These are phyloP conservation scores for Drosophila sulfurigaster DNA, from an alignment of 1,140 invertebrate species.

Conservation along the genomic window DNA sequence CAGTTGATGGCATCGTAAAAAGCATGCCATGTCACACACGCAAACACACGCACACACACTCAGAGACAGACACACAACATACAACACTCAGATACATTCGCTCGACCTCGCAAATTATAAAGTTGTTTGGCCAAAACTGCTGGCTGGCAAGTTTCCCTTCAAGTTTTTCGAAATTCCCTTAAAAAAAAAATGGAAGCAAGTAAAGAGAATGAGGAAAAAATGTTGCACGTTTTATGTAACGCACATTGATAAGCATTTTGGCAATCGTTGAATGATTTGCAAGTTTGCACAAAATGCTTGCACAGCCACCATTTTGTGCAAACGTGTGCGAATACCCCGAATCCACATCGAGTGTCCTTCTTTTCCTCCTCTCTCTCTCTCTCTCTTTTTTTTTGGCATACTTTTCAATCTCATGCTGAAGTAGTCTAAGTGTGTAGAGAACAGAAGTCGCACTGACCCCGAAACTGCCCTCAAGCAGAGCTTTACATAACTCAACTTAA, in stretches of 20 bases:
- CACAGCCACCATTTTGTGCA: slow-evolving; percentile 62
- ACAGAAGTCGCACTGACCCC: not conserved
- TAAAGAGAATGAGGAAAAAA: slow-evolving; percentile 6
- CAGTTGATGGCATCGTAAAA: slow-evolving; percentile 74
- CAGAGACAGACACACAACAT: slow-evolving; percentile 31
- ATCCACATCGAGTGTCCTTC: slow-evolving; percentile 2
- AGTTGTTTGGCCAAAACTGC: slow-evolving; percentile 79
- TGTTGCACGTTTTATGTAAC: slow-evolving; percentile 77
- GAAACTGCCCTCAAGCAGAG: slow-evolving; percentile 21
- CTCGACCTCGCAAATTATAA: slow-evolving; percentile 77
- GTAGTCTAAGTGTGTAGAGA: not conserved
- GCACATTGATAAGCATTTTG: slow-evolving; percentile 81
- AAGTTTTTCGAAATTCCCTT: slow-evolving; percentile 19
- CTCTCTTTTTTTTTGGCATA: slow-evolving; percentile 39
- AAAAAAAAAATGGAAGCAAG: not conserved
- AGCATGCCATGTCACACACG: slow-evolving; percentile 52
- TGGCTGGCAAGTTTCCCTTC: slow-evolving; percentile 66
- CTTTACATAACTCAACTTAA: slow-evolving; percentile 32
- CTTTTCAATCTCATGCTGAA: slow-evolving; percentile 21
- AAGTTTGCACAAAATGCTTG: slow-evolving; percentile 74
- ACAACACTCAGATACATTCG: slow-evolving; percentile 43
- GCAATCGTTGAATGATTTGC: slow-evolving; percentile 79
- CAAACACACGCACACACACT: slow-evolving; percentile 21
- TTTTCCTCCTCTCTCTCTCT: not conserved
- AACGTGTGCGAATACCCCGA: slow-evolving; percentile 54